Conservation (phyloP, 2,113 vertebrate species). For the Caretta caretta region DNA sequence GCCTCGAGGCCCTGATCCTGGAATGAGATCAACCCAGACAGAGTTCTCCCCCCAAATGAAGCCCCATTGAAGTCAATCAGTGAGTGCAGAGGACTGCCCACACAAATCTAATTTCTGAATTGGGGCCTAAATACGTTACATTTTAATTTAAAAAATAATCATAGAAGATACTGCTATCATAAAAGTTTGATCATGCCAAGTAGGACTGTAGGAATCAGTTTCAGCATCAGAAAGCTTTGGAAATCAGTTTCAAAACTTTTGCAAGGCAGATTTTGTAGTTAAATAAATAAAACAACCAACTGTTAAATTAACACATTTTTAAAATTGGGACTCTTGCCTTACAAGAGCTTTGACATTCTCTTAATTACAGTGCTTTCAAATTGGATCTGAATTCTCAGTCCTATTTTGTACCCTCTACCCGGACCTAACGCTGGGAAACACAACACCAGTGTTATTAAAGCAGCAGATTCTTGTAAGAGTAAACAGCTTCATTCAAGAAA, state of each 20-base stretch:
- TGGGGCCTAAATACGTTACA: background rate
- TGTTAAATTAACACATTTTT: background rate
- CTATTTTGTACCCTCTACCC: background rate
- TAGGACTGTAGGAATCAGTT: background rate
- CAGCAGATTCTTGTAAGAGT: fast-evolving
- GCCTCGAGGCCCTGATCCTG: background rate
- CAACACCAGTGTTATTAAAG: fast-evolving
- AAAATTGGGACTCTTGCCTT: background rate
- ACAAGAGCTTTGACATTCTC: background rate
- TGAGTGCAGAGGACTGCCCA: background rate
- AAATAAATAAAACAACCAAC: fast-evolving
- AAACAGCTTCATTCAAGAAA: fast-evolving
- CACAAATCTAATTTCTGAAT: background rate
- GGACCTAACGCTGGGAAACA: background rate
- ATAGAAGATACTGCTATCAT: background rate
- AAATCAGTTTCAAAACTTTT: background rate
- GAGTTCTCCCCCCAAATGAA: background rate
- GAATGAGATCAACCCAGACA: background rate
- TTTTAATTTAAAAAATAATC: background rate
- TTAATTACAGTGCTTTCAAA: fast-evolving
- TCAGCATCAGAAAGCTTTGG: background rate
- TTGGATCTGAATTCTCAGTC: fast-evolving
- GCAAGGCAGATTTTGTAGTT: background rate
- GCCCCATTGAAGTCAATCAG: background rate
- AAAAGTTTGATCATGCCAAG: background rate